Base-by-base conservation (phyloP, 2,888 invertebrate species). In the Caenorhabditis virilis region DNA sequence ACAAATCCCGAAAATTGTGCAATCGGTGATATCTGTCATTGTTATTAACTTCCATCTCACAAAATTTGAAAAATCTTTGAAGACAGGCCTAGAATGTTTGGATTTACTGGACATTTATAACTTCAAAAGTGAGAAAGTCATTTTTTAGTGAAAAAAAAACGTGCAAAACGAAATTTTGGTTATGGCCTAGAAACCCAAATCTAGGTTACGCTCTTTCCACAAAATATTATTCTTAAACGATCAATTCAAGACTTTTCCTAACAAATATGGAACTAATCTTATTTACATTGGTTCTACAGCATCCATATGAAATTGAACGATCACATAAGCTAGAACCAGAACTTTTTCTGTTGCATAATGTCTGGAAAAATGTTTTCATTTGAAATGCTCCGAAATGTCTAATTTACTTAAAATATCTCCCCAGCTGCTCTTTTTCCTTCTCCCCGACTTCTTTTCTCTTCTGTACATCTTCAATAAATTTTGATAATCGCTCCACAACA, bases 1-100 rank as follows among this genome's bases (percentile, higher is more conserved):
- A 36, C 48, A 59, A 27, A 52, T 53, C 1, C 43, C 52, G 30
- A 53, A 53, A 26, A 59, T 9, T 3, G 59, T 53, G 5, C 41
- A 20, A 43, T 59, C 59, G 0, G 48, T 48, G n/a, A n/a, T 59
- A 42, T 5, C 48, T 42, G 33, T 51, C 51, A 15, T 47, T 36
- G 16, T 27, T 18, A 35, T 46, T 48, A 20, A 36, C 26, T 43
- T 52, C 42, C 26, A 52, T 47, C 39, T 23, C 2, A 42, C 25
- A 23, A 26, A 39, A 48, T 48, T 33, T 13, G 16, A 30, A 22
- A 9, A 18, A 38, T 39, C 25, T 41, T 54, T 47, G 16, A 47
- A 26, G 18, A 36, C 27, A 16, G 39, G 41, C 16, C 27, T 18
- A 11, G n/a, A 43, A 33, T 30, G 38, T 3, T 39, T 47, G 46